Evolutionary conservation across 1,140 invertebrate species (phyloP), one percentile per base, ranked within the genome.

Genomic region (Drosophila triauraria): DNA sequence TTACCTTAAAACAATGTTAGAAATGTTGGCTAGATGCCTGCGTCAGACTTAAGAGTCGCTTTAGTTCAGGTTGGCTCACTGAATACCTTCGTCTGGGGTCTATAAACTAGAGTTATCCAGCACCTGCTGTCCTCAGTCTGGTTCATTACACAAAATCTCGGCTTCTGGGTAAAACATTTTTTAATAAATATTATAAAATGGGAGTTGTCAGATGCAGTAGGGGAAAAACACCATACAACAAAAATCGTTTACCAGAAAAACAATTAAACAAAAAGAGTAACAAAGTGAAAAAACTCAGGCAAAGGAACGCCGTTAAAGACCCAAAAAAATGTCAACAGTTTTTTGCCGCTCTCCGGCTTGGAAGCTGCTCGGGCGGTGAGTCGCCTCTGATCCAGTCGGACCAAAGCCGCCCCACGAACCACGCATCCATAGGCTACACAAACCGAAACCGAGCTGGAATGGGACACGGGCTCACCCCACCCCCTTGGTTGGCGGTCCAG

Each of bases 141-240:
- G 64, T 80, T 90, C 82, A 82, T 86, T 81, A 75, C 71, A 75
- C 54, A 50, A 81, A 85, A 86, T 65, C 69, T 82, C 75, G 78
- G 64, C 72, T 91, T 91, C 88, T 91, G 90, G 69, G 72, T 91
- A 91, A 91, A 84, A 85, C 84, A 90, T 91, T 91, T 91, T 90
- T 90, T 88, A 75, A 85, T 86, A 91, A 91, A 91, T 91, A 81
- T 78, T 91, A 80, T 82, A 87, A 87, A 84, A 80, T 90, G 85
- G 85, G 46, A 87, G 85, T 76, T 80, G 67, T 54, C 23, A 32
- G 67, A 20, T n/a, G 65, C 62, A 62, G 40, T 27, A 61, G 50
- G 40, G 48, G 56, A 42, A 42, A 61, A 54, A 43, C 51, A 23
- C 51, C 47, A 76, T 70, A 58, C 81, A 76, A 82, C 63, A 58